Conservation (phyloP, 2,113 vertebrate species). For the Syngnathoides biaculeatus region DNA sequence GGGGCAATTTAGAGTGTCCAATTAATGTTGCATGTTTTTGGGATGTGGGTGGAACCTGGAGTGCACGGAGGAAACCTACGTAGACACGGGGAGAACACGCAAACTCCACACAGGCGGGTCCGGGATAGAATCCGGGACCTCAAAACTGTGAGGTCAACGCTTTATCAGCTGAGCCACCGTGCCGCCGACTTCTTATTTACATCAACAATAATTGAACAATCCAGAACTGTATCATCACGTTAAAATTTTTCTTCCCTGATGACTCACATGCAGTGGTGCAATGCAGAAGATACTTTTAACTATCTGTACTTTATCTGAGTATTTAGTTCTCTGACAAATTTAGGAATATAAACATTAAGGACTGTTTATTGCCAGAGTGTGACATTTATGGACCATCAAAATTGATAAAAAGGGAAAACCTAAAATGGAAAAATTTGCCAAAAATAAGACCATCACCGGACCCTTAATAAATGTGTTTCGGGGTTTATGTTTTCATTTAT, state of each 20-base stretch:
- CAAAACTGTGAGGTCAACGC: too few relatives aligned
- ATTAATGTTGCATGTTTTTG: too few relatives aligned
- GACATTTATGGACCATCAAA: not conserved
- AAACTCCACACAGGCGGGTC: too few relatives aligned
- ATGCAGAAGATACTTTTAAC: not conserved
- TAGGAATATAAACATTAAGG: not conserved
- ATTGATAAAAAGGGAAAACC: not conserved
- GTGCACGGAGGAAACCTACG: too few relatives aligned
- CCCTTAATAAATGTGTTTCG: not conserved
- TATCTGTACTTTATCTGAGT: not conserved
- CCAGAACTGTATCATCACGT: not conserved
- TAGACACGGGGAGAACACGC: too few relatives aligned
- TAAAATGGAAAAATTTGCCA: not conserved
- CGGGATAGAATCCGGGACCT: too few relatives aligned
- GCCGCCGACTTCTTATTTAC: not conserved
- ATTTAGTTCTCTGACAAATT: not conserved
- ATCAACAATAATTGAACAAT: not conserved
- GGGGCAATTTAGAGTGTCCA: too few relatives aligned
- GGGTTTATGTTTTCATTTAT: constrained; percentile 83
- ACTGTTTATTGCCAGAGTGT: not conserved
- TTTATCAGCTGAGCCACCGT: too few relatives aligned
- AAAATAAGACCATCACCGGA: not conserved
- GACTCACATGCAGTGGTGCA: not conserved
- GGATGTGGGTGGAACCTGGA: too few relatives aligned
- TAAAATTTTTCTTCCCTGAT: too few relatives aligned